phyloP scores from a whole-genome alignment of 2,113 vertebrate genomes.

The Myrmecobius fasciatus region DNA sequence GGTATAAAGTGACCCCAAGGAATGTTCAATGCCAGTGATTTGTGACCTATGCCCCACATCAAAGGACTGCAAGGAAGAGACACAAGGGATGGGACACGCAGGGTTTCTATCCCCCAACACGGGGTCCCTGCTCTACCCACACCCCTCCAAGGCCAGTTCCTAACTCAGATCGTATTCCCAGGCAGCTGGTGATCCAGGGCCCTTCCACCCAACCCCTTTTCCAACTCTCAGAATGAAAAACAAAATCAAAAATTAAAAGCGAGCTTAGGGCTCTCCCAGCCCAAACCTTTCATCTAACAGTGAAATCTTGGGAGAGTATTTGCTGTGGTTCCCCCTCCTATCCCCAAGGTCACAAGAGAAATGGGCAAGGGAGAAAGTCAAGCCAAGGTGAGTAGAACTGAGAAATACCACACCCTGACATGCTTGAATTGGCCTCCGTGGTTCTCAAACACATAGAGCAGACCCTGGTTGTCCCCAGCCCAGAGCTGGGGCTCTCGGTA shows the following conservation, averaged over 20 bases:
- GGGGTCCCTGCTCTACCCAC: not conserved
- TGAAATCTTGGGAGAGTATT: not conserved
- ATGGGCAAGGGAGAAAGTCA: not conserved
- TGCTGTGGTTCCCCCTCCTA: not conserved
- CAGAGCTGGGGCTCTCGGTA: constrained; percentile 89
- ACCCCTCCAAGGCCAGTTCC: not conserved
- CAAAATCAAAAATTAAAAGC: not conserved
- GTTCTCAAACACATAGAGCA: constrained; percentile 89
- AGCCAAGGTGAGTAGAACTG: not conserved
- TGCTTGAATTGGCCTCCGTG: constrained; percentile 83
- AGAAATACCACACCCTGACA: constrained; percentile 72
- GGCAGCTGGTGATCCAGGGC: not conserved
- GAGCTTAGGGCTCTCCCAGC: not conserved
- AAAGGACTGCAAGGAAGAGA: constrained; percentile 80
- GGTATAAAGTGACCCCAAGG: constrained; percentile 90
- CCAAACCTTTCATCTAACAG: not conserved
- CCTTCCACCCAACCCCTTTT: not conserved
- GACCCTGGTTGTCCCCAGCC: constrained; percentile 92
- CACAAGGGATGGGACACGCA: constrained; percentile 16
- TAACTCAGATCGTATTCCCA: not conserved
- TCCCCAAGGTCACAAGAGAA: not conserved
- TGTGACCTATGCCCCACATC: constrained; percentile 91
- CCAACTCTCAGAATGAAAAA: not conserved
- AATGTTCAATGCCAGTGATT: constrained; percentile 90
- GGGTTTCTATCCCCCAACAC: not conserved